These are phyloP conservation scores for Gadus macrocephalus DNA, from an alignment of 2,113 vertebrate species.

Conservation along the genomic window DNA sequence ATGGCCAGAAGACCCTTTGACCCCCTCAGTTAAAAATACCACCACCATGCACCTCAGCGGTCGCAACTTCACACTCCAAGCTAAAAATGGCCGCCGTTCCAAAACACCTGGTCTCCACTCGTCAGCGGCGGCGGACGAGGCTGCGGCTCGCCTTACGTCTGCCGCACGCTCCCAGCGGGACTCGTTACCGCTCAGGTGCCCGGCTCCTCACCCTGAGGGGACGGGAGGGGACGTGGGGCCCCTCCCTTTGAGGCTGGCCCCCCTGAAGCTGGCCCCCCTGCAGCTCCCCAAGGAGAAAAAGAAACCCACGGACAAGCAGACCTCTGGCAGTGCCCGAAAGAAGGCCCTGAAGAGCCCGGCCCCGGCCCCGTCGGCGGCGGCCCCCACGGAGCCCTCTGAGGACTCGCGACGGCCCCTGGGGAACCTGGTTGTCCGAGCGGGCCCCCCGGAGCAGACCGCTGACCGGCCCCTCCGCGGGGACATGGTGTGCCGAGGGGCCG, in stretches of 20 bases:
- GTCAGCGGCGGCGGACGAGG: conserved; percentile 47
- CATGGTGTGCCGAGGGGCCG: conserved; percentile 30
- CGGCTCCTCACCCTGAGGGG: conserved; percentile 18
- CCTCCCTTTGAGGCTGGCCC: conserved; percentile 47
- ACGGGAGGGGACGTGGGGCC: conserved; percentile 43
- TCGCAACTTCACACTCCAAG: conserved; percentile 55
- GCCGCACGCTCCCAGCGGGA: conserved; percentile 38
- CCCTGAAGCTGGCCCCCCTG: conserved; percentile 73
- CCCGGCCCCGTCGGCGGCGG: conserved; percentile 4
- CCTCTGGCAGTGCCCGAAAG: conserved; percentile 46
- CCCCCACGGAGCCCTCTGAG: conserved; percentile 30
- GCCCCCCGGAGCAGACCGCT: conserved; percentile 18
- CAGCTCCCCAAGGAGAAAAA: conserved; percentile 68
- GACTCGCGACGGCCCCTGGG: conserved; percentile 22
- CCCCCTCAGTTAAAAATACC: conserved; percentile 59
- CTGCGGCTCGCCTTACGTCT: conserved; percentile 34
- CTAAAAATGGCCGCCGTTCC: conserved; percentile 56
- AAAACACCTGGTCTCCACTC: conserved; percentile 64
- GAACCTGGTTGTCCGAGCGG: conserved; percentile 19
- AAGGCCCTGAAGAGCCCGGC: conserved; percentile 20
- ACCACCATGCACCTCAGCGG: conserved; percentile 59
- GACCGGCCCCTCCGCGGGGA: conserved; percentile 26
- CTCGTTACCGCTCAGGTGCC: conserved; percentile 13
- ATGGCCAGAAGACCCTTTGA: conserved; percentile 49
- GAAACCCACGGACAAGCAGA: conserved; percentile 61